Evolutionary conservation across 1,140 invertebrate genomes (phyloP).

Genomic region (Rhopalosiphum padi): DNA sequence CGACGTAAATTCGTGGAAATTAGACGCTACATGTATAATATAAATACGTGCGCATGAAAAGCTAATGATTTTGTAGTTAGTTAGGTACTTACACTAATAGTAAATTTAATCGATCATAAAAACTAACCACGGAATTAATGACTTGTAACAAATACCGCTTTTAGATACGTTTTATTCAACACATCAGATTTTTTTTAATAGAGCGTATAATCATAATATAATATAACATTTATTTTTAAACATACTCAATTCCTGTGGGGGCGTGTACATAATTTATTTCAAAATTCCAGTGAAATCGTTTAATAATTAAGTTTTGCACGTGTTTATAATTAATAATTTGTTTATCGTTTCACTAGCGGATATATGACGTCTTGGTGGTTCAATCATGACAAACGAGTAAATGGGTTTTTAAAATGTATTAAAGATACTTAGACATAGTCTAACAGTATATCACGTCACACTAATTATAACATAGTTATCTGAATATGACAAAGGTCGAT

Average conservation of each 20-base stretch:
- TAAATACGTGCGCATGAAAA: neutral
- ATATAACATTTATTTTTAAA: neutral
- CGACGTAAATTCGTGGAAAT: neutral
- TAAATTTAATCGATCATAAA: neutral
- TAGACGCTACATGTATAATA: neutral
- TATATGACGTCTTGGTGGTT: too few species aligned
- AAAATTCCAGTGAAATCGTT: neutral
- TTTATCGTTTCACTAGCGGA: neutral
- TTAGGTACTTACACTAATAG: neutral
- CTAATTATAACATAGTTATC: too few species aligned
- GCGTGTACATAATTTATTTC: neutral
- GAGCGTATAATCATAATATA: neutral
- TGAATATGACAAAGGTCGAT: too few species aligned
- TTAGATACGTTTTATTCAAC: neutral
- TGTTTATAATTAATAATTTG: neutral
- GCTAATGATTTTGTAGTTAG: neutral
- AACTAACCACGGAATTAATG: neutral
- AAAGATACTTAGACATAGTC: neutral
- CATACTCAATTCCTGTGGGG: neutral
- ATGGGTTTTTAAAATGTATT: neutral
- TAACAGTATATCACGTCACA: too few species aligned
- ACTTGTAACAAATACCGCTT: neutral
- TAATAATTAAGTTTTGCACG: too few species aligned
- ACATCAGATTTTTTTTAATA: neutral
- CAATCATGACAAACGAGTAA: neutral